phyloP scores from a whole-genome alignment of 2,888 invertebrate species.

The Cephus pygmeus region DNA sequence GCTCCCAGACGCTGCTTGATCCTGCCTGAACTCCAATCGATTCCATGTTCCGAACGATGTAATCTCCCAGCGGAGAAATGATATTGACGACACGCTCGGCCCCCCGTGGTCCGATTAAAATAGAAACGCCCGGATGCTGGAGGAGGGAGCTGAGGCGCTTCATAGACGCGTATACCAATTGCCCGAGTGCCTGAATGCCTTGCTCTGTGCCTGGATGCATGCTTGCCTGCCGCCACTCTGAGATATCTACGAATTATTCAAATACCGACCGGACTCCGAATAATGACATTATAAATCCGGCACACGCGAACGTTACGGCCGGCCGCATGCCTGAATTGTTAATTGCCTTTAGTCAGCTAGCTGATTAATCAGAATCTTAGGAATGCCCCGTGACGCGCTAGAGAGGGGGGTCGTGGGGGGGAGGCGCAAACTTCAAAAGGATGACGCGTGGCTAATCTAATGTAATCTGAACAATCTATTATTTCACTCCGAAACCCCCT shows the following conservation, averaged over 20 bases:
- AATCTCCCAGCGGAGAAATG: neutral
- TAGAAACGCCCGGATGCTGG: constrained; percentile 3
- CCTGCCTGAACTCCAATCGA: neutral
- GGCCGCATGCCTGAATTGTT: constrained; percentile 16
- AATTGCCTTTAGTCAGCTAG: constrained; percentile 8
- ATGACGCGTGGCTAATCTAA: too few species aligned
- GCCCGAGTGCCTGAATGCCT: neutral
- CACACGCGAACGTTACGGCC: neutral
- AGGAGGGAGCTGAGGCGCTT: neutral
- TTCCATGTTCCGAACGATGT: neutral
- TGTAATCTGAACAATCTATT: too few species aligned
- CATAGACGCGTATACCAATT: neutral
- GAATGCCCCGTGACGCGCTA: constrained; percentile 1
- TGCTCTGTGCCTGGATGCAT: neutral
- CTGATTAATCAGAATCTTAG: constrained; percentile 5
- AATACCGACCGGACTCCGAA: constrained; percentile 9
- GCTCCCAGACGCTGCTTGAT: neutral
- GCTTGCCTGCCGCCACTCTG: neutral
- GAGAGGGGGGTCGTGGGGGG: too few species aligned
- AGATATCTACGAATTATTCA: constrained; percentile 12
- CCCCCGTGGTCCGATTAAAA: constrained; percentile 9
- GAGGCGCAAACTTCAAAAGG: too few species aligned
- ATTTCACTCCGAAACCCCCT: too few species aligned
- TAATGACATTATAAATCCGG: constrained; percentile 15
- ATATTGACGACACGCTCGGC: constrained; percentile 11